Conservation (phyloP, 2,797 vertebrate genomes). For the Cheirogaleus major region DNA sequence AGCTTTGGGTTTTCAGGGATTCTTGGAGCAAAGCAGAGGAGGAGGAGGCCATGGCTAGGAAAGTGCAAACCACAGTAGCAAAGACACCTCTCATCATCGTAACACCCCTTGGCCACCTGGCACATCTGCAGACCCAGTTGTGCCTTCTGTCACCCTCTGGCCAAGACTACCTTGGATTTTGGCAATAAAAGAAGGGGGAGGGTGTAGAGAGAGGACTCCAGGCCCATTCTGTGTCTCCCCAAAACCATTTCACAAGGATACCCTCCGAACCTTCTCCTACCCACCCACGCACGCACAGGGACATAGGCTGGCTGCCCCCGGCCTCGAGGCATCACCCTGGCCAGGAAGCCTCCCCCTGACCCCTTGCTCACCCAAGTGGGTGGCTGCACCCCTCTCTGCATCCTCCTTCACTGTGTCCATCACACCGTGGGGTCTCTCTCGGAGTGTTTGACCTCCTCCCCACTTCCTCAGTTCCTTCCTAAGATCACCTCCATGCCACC, state of each 20-base stretch:
- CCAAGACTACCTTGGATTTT: not conserved
- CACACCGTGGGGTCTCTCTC: not conserved
- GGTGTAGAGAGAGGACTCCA: not conserved
- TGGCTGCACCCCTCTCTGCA: not conserved
- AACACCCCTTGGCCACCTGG: not conserved
- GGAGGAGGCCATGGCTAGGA: not conserved
- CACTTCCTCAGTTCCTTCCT: not conserved
- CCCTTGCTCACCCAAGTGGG: not conserved
- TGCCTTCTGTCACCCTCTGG: not conserved
- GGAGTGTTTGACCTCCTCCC: not conserved
- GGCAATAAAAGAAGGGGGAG: not conserved
- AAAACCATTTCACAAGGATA: not conserved
- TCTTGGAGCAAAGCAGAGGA: not conserved
- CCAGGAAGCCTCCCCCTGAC: not conserved
- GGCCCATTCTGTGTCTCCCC: not conserved
- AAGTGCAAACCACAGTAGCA: not conserved
- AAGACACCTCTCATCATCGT: not conserved
- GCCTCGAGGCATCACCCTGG: not conserved
- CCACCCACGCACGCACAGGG: too few relatives aligned
- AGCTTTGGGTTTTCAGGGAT: not conserved
- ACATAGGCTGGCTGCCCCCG: not conserved
- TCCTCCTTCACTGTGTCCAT: rapidly evolving
- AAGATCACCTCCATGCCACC: not conserved
- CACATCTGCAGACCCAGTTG: not conserved
- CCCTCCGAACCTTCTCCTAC: not conserved